Conservation (phyloP, 2,113 vertebrate species). For the Phyllostomus hastatus region DNA sequence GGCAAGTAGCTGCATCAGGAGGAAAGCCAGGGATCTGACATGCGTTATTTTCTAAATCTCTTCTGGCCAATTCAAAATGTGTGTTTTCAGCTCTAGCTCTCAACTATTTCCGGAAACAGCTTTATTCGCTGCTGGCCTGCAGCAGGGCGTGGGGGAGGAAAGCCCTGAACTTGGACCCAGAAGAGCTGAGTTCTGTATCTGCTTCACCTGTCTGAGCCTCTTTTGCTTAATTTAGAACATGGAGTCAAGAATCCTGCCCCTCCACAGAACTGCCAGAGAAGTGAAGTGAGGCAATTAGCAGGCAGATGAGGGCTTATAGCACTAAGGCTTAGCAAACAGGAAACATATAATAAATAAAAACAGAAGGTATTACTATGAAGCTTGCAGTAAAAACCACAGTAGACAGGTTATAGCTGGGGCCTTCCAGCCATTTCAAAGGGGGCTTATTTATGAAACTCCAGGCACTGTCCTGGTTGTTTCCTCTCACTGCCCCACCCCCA, state of each 20-base stretch:
- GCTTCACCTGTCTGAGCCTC: not conserved
- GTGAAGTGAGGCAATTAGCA: not conserved
- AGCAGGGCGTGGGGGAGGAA: not conserved
- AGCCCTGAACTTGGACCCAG: not conserved
- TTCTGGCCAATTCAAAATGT: conserved; percentile 12
- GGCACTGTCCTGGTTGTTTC: not conserved
- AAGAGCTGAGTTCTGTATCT: not conserved
- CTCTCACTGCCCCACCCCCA: not conserved
- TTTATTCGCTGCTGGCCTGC: conserved; percentile 28
- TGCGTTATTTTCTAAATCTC: conserved; percentile 18
- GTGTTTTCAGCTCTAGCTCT: not conserved
- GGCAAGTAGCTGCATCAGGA: not conserved
- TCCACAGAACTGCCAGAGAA: not conserved
- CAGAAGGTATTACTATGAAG: not conserved
- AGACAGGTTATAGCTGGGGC: not conserved
- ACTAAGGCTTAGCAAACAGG: not conserved
- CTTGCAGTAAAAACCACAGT: not conserved
- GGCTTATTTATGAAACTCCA: not conserved
- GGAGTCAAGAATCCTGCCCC: not conserved
- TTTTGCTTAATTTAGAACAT: not conserved
- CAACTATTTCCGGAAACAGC: conserved; percentile 41
- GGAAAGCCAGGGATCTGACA: not conserved
- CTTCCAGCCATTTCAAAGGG: not conserved
- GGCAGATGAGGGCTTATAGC: not conserved
- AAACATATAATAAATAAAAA: not conserved